Evolutionary conservation across 2,113 vertebrate species (phyloP).

Genomic region (Zosterops japonicus): DNA sequence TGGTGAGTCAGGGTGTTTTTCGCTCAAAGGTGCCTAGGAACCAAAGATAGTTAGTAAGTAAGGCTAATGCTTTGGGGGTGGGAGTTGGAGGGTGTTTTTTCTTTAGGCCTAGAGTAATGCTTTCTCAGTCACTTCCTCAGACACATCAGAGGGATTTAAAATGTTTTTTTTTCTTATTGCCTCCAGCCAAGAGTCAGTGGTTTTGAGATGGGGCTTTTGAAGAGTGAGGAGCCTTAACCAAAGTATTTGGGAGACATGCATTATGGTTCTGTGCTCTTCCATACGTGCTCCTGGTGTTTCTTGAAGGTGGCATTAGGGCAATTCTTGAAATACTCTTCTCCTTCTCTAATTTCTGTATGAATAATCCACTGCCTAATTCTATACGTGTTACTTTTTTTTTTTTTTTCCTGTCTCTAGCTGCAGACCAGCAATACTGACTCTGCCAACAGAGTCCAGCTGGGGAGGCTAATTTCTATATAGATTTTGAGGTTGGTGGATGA

Average conservation of each 20-base stretch:
- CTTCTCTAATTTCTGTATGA: neutral
- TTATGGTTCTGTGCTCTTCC: accelerated
- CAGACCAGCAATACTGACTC: neutral
- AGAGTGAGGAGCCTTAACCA: neutral
- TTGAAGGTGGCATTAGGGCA: neutral
- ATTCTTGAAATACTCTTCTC: neutral
- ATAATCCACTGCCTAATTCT: neutral
- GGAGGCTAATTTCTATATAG: neutral
- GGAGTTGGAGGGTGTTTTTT: neutral
- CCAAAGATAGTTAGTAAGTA: neutral
- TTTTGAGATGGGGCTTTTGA: neutral
- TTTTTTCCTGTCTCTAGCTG: neutral
- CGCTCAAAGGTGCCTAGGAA: neutral
- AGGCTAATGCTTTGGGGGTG: neutral
- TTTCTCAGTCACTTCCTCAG: neutral
- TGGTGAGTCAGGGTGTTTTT: neutral
- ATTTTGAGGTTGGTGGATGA: neutral
- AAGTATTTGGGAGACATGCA: accelerated
- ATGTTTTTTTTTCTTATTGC: neutral
- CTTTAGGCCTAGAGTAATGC: neutral
- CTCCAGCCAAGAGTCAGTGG: neutral
- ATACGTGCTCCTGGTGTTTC: accelerated
- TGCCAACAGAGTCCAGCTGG: neutral
- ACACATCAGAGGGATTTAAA: neutral
- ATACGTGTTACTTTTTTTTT: neutral